phyloP scores from a whole-genome alignment of 2,113 vertebrate species.

The Okapia johnstoni region DNA sequence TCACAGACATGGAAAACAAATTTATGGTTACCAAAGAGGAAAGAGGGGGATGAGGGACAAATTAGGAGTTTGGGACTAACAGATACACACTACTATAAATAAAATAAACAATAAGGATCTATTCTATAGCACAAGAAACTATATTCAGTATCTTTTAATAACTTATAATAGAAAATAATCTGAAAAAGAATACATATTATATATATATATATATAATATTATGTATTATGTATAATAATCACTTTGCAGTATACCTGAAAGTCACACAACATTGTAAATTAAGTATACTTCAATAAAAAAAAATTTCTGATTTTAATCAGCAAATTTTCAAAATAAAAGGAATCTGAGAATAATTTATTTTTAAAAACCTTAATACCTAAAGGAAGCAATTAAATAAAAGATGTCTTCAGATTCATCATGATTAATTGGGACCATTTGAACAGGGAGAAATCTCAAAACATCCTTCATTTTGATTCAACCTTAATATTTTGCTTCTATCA shows the following conservation, averaged over 20 bases:
- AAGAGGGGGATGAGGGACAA: neutral
- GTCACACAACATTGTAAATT: neutral
- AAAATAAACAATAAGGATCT: neutral
- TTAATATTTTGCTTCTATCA: constrained; percentile 70
- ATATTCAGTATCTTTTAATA: neutral
- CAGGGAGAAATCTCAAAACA: constrained; percentile 14
- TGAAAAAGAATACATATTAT: neutral
- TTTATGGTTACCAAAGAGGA: neutral
- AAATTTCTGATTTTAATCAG: neutral
- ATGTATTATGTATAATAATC: neutral
- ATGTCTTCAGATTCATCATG: neutral
- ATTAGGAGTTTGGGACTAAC: neutral
- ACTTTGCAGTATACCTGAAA: neutral
- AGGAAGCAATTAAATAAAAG: constrained; percentile 26
- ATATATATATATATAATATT: neutral
- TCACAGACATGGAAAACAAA: neutral
- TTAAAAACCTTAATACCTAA: neutral
- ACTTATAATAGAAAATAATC: neutral
- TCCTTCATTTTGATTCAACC: constrained; percentile 46
- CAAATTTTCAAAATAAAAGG: constrained; percentile 30
- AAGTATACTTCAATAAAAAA: neutral
- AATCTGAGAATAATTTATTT: neutral
- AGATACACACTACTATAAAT: neutral
- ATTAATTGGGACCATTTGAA: neutral
- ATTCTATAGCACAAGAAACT: neutral